A percentile compares a stretch with the other conserved stretches of the same genome.
Conservation (phyloP, 2,797 vertebrate genomes). For the Sebastes oblongus region DNA sequence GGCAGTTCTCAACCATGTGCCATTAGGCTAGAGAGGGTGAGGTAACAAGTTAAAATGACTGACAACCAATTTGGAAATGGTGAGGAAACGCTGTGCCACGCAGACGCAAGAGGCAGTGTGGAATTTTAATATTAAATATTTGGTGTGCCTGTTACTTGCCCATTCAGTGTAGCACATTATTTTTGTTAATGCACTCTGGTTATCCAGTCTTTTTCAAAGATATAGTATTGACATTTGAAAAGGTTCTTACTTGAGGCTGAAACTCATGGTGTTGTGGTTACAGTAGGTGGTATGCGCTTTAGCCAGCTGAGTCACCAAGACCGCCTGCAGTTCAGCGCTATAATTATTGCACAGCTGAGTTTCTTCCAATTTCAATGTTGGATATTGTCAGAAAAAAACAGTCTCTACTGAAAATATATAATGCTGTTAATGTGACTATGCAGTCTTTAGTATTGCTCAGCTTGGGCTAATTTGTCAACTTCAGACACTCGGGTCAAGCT, state of each 20-base stretch:
- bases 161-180: neutral
- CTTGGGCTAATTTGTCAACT: neutral
- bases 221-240: slow-evolving; percentile 3
- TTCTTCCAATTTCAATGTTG: slow-evolving; percentile 9
- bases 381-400: slow-evolving; percentile 1
- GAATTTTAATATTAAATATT: neutral
- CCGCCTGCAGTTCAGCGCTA: slow-evolving; percentile 16
- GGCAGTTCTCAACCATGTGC: slow-evolving; percentile 28
- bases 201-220: neutral
- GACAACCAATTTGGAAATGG: neutral
- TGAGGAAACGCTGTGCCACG: neutral
- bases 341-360: slow-evolving; percentile 51
- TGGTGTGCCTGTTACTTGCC: neutral
- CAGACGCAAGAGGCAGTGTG: neutral
- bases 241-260: neutral
- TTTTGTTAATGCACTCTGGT: neutral
- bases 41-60: neutral
- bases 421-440: neutral
- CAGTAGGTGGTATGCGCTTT: slow-evolving; percentile 10
- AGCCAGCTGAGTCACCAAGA: slow-evolving; percentile 46
- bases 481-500: neutral
- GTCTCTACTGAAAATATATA: slow-evolving; percentile 3
- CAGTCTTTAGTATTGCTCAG: neutral
- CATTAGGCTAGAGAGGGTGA: neutral
- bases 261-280: slow-evolving; percentile 10